phyloP scores from a whole-genome alignment of 2,888 invertebrate species.

The Melieria crassipennis region DNA sequence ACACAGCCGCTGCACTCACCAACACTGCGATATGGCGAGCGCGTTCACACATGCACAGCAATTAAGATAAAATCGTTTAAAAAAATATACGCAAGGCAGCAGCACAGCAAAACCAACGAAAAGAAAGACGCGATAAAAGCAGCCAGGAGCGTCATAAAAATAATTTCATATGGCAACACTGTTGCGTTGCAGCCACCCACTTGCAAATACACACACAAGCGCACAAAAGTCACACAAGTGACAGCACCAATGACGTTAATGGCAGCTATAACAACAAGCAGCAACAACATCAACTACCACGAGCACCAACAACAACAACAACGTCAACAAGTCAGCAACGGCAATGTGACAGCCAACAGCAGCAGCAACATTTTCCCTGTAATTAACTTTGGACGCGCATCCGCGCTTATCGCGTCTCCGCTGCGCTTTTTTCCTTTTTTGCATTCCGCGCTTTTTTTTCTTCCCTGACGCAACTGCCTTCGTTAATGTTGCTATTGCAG shows the following conservation, averaged over 20 bases:
- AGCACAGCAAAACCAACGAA: neutral
- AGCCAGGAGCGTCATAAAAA: constrained; percentile 35
- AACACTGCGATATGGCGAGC: too few species aligned
- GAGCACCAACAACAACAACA: too few species aligned
- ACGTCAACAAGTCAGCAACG: neutral
- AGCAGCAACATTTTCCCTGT: constrained; percentile 28
- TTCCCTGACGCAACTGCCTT: neutral
- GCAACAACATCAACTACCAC: too few species aligned
- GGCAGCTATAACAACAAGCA: too few species aligned
- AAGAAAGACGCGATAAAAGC: constrained; percentile 31
- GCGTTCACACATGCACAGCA: constrained; percentile 27
- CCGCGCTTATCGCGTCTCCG: too few species aligned
- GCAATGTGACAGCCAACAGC: constrained; percentile 8
- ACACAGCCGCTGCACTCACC: too few species aligned
- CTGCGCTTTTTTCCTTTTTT: too few species aligned
- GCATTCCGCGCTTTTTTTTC: neutral
- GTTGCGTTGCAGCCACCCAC: constrained; percentile 8
- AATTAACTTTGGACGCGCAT: constrained; percentile 30
- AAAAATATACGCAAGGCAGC: constrained; percentile 1
- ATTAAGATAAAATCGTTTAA: constrained; percentile 33
- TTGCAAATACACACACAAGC: constrained; percentile 6
- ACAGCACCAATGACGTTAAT: neutral
- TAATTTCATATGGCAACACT: constrained; percentile 34
- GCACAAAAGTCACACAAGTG: neutral
- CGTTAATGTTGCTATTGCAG: constrained; percentile 1